These are phyloP conservation scores for Diprion similis DNA, from an alignment of 1,140 invertebrate genomes.

Conservation along the genomic window DNA sequence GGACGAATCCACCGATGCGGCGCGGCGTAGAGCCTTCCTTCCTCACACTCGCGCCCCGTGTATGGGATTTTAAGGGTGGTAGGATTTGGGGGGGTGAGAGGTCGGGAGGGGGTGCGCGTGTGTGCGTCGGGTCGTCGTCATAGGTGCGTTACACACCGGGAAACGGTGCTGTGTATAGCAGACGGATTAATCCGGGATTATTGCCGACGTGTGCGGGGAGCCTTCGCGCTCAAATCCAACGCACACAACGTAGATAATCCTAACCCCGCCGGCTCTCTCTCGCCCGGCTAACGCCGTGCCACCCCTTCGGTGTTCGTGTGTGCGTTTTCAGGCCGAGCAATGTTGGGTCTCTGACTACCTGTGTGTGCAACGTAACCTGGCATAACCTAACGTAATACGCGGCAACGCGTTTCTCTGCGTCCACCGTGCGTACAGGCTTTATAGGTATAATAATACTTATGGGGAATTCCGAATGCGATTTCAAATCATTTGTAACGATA, in stretches of 20 bases:
- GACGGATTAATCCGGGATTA: conserved; percentile 58
- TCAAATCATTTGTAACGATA: no score
- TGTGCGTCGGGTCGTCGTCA: conserved; percentile 23
- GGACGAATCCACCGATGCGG: conserved; percentile 50
- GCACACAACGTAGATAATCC: conserved; percentile 58
- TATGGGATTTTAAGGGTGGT: no score
- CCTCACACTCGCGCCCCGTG: no score
- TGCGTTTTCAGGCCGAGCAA: conserved; percentile 10
- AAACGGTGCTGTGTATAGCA: conserved; percentile 28
- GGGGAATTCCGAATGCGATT: no score
- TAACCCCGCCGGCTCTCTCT: conserved; percentile 37
- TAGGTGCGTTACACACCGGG: conserved; percentile 4
- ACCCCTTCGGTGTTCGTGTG: neutral
- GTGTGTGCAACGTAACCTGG: conserved; percentile 18
- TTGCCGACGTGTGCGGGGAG: conserved; percentile 46
- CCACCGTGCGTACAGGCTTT: no score
- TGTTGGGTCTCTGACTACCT: conserved; percentile 8
- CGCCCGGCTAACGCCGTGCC: neutral
- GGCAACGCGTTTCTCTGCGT: no score
- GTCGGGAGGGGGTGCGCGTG: conserved; percentile 8
- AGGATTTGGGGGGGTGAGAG: neutral
- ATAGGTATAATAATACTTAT: no score
- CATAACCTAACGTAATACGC: no score
- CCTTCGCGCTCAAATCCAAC: conserved; percentile 53
- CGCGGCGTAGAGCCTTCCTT: conserved; percentile 18